Evolutionary conservation across 2,113 vertebrate species (phyloP).

Genomic region (Dermatemys mawii): DNA sequence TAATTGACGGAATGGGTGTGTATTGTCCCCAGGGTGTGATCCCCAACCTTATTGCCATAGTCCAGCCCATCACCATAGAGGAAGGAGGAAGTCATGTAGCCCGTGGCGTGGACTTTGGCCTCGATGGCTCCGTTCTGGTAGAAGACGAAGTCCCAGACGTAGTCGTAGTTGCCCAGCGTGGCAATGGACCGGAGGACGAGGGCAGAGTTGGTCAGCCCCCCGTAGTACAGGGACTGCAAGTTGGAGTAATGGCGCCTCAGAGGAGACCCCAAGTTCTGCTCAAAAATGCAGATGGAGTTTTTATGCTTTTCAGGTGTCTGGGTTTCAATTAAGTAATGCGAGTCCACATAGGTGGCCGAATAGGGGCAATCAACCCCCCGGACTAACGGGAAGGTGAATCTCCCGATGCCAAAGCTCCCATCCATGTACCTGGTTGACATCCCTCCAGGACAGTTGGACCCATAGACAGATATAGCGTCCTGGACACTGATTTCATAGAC

Average conservation of each 20-base stretch:
- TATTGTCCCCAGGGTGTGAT: constrained; percentile 85
- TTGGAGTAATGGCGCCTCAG: constrained; percentile 88
- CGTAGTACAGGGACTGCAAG: constrained; percentile 80
- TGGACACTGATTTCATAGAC: constrained; percentile 89
- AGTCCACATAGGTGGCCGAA: constrained; percentile 79
- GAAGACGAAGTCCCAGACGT: constrained; percentile 91
- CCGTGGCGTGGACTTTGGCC: constrained; percentile 88
- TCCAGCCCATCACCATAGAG: constrained; percentile 61
- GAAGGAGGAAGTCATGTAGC: constrained; percentile 85
- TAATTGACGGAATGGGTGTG: constrained; percentile 89
- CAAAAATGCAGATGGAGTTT: constrained; percentile 90
- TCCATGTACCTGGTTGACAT: constrained; percentile 89
- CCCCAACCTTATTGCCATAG: constrained; percentile 85
- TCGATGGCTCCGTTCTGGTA: constrained; percentile 89
- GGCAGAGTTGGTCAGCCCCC: constrained; percentile 86
- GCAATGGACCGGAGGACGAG: constrained; percentile 86
- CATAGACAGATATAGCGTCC: constrained; percentile 88
- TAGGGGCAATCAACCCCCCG: constrained; percentile 89
- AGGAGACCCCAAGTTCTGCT: constrained; percentile 86
- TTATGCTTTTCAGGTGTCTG: constrained; percentile 53
- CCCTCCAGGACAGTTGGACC: constrained; percentile 83
- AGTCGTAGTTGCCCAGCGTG: constrained; percentile 86
- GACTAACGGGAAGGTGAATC: constrained; percentile 83
- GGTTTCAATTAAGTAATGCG: constrained; percentile 77
- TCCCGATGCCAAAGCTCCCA: constrained; percentile 86